These are phyloP conservation scores for Phymastichus coffea DNA, from an alignment of 1,140 invertebrate species.

Conservation along the genomic window DNA sequence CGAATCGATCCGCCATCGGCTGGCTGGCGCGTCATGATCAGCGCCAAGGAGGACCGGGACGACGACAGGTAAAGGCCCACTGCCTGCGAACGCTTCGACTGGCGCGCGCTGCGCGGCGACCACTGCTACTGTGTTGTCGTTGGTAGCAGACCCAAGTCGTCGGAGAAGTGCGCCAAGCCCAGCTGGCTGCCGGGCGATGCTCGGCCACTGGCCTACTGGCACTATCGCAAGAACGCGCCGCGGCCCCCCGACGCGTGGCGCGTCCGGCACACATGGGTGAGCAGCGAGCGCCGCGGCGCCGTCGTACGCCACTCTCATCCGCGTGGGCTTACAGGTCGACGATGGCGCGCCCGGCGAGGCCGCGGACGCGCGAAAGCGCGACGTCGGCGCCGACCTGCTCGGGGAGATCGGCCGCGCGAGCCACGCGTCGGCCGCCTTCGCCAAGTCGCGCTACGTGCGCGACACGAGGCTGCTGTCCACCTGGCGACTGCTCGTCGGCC, in stretches of 20 bases:
- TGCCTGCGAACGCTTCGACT: too few relatives aligned
- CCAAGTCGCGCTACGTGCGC: conserved; percentile 49
- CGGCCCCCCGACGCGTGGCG: neutral
- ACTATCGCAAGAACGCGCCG: neutral
- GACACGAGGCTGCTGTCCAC: conserved; percentile 59
- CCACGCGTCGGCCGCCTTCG: neutral
- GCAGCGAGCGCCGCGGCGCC: neutral
- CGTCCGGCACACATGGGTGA: neutral
- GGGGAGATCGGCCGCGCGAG: neutral
- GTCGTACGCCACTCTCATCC: neutral
- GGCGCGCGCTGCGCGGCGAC: too few relatives aligned
- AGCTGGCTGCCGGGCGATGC: neutral
- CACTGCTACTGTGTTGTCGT: too few relatives aligned
- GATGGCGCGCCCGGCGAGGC: neutral
- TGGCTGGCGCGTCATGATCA: too few relatives aligned
- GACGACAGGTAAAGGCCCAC: too few relatives aligned
- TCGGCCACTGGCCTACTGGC: conserved; percentile 2
- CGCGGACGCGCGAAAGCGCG: neutral
- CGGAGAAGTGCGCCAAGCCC: too few relatives aligned
- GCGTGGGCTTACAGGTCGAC: too few relatives aligned
- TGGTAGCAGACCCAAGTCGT: too few relatives aligned
- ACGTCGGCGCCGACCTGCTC: neutral
- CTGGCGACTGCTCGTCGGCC: conserved; percentile 60
- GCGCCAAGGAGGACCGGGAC: too few relatives aligned
- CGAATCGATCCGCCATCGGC: too few relatives aligned